phyloP scores from a whole-genome alignment of 2,888 invertebrate genomes.

The Fragum whitleyi region DNA sequence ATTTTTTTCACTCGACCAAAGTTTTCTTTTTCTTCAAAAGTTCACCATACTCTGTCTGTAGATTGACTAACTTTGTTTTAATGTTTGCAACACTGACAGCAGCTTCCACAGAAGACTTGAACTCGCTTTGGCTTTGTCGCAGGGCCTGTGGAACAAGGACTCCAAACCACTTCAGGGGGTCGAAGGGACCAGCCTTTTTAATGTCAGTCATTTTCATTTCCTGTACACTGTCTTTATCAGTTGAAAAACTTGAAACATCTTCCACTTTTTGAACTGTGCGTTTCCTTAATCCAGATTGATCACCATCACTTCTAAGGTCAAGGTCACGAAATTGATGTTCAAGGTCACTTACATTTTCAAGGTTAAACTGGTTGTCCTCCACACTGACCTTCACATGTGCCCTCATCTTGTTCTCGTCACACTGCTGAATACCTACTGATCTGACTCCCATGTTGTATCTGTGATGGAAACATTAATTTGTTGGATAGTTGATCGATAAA shows the following conservation, averaged over 20 bases:
- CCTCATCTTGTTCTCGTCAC: slow-evolving; percentile 70
- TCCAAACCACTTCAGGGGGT: slow-evolving; percentile 95
- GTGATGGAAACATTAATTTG: neutral
- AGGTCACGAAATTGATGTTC: slow-evolving; percentile 22
- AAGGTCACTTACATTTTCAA: slow-evolving; percentile 18
- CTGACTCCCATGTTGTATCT: slow-evolving; percentile 78
- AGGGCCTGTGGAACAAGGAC: slow-evolving; percentile 93
- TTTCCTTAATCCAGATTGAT: slow-evolving; percentile 45
- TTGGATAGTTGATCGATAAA: neutral
- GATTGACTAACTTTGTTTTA: slow-evolving; percentile 32
- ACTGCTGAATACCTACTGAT: slow-evolving; percentile 73
- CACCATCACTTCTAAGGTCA: slow-evolving; percentile 9
- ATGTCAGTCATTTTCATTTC: slow-evolving; percentile 22
- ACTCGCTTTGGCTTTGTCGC: slow-evolving; percentile 90
- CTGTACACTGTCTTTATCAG: slow-evolving; percentile 27
- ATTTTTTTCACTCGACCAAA: neutral
- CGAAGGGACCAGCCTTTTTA: slow-evolving; percentile 45
- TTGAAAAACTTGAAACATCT: neutral
- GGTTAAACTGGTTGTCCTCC: slow-evolving; percentile 31
- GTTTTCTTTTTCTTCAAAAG: slow-evolving; percentile 37
- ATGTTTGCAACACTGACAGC: slow-evolving; percentile 65
- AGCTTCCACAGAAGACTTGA: slow-evolving; percentile 87
- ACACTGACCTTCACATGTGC: slow-evolving; percentile 66
- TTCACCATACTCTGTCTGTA: slow-evolving; percentile 32
- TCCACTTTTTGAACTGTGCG: slow-evolving; percentile 43